Evolutionary conservation across 2,113 vertebrate genomes (phyloP).

Genomic region (Passer domesticus): DNA sequence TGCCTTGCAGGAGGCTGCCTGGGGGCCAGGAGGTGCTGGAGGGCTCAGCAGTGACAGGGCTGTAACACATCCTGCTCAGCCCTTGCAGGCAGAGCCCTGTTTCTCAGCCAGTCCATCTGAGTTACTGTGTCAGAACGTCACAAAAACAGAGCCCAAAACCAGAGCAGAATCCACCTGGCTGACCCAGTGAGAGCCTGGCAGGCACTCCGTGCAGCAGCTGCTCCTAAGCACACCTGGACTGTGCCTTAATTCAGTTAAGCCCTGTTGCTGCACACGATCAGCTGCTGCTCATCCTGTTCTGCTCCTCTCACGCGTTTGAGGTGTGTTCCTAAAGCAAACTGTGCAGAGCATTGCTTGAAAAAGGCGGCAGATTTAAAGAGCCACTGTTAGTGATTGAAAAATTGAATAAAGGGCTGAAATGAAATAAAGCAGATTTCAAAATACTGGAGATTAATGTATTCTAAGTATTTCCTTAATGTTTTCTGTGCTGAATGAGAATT

Average conservation of each 20-base stretch:
- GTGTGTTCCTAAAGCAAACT: not conserved
- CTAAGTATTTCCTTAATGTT: not conserved
- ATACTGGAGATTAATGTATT: not conserved
- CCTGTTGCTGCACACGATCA: not conserved
- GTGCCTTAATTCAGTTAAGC: rapidly evolving
- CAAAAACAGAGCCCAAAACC: not conserved
- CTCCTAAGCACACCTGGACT: not conserved
- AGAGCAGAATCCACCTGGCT: not conserved
- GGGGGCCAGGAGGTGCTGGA: not conserved
- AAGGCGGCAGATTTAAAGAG: not conserved
- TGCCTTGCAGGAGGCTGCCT: not conserved
- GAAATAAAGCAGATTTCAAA: not conserved
- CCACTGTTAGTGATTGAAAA: not conserved
- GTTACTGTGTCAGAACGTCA: not conserved
- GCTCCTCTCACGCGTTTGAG: rapidly evolving
- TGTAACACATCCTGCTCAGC: not conserved
- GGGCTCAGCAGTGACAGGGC: not conserved
- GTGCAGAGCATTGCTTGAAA: rapidly evolving
- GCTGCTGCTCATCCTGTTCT: not conserved
- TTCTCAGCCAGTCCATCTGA: not conserved
- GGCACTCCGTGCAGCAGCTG: rapidly evolving
- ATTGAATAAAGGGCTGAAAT: not conserved
- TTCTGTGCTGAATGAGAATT: not conserved
- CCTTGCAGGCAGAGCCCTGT: not conserved
- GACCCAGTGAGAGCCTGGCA: not conserved